phyloP scores from a whole-genome alignment of 2,888 invertebrate species.

The Hyppa rectilinea region DNA sequence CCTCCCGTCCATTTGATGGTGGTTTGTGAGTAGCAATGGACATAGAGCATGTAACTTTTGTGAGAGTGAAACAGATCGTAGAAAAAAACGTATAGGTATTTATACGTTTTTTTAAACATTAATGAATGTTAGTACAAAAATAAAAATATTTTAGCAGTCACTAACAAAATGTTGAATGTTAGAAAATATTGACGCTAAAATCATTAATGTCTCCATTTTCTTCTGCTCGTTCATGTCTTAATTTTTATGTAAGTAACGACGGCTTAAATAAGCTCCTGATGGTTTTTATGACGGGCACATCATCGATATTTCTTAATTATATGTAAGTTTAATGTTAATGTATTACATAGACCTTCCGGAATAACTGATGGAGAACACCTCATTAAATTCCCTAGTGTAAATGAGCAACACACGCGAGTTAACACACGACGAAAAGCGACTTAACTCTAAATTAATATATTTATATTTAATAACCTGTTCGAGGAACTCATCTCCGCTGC shows the following conservation, averaged over 20 bases:
- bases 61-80: not conserved
- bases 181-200: not conserved
- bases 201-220: not conserved
- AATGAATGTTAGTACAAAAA: not conserved
- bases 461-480: not conserved
- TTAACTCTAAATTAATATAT: too few relatives aligned
- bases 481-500: too few relatives aligned
- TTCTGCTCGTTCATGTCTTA: too few relatives aligned
- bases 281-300: not conserved
- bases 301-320: not conserved
- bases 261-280: not conserved
- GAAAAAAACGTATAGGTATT: too few relatives aligned
- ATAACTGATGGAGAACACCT: not conserved
- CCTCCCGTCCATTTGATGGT: conserved; percentile 30
- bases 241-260: not conserved
- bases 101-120: not conserved
- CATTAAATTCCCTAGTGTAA: not conserved
- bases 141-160: not conserved
- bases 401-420: too few relatives aligned
- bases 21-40: conserved; percentile 7
- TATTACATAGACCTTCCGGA: too few relatives aligned
- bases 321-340: too few relatives aligned
- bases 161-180: not conserved
- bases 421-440: too few relatives aligned
- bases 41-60: conserved; percentile 9